Base-by-base conservation (phyloP, 2,113 vertebrate genomes). In the Myrmophylax atrothorax region DNA sequence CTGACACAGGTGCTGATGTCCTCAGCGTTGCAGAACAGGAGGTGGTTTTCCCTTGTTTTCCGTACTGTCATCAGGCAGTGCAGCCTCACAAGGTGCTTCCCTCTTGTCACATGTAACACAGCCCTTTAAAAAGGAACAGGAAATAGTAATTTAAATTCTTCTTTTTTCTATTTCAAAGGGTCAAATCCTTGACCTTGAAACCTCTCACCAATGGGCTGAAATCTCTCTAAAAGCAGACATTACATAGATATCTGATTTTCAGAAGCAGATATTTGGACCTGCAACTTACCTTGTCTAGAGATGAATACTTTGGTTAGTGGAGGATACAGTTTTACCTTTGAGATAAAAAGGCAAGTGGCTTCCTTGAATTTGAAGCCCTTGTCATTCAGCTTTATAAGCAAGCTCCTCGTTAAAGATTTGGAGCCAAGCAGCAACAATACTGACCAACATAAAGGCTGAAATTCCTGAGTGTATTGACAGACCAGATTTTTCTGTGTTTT, bases 111-210 rank as follows among this genome's bases (percentile, higher is more conserved):
- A 96, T 0, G 89, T 47, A 47, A 88, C 50, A 77, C 93, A 95
- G 83, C 91, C 98, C 98, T 98, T 88, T 44, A 37, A 58, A 87
- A 96, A 90, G 73, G 67, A 94, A 74, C 18, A 77, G 94, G 42
- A 89, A 62, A 84, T 2, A 62, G 6, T 1, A 9, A 40, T 59
- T 84, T 33, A 58, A 73, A 66, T 46, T 70, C n/a, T 79, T 22
- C 40, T 69, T 66, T 62, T 84, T 14, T 29, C 0, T 44, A 63
- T 46, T 90, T 82, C 42, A 31, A 46, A 68, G 19, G 53, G 10
- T 78, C 40, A 86, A 75, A 73, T 49, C n/a, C 53, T 66, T 12
- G 5, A 38, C 25, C 66, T 49, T 75, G 28, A 72, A 91, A 90
- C 7, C 7, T 76, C 50, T 83, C 22, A 59, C 24, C 31, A 46